These are phyloP conservation scores for Thripadectes ignobilis DNA, from an alignment of 2,797 vertebrate species.

Conservation along the genomic window DNA sequence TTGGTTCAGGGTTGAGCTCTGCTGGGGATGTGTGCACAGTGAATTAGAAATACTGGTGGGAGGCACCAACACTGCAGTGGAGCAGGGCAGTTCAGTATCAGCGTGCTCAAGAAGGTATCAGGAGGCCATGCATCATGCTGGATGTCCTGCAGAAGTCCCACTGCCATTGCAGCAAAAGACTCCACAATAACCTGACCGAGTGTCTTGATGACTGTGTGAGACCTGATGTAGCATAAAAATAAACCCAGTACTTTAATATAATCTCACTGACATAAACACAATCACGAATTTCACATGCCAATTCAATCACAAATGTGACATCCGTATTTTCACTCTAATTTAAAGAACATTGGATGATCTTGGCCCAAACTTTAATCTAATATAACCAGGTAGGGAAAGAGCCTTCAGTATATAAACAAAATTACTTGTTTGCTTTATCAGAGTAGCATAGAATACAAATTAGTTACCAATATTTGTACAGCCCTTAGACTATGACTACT, in stretches of 20 bases:
- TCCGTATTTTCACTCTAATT: slow-evolving; percentile 12
- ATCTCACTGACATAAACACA: not conserved
- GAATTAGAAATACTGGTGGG: not conserved
- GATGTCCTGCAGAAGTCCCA: not conserved
- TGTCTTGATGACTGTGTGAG: not conserved
- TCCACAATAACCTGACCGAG: not conserved
- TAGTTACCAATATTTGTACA: not conserved
- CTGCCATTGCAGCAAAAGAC: not conserved
- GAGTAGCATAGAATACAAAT: slow-evolving; percentile 20
- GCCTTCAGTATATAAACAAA: not conserved
- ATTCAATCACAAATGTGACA: not conserved
- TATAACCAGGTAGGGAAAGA: not conserved
- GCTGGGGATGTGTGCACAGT: not conserved
- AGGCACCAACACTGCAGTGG: not conserved
- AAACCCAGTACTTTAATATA: not conserved
- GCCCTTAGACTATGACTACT: not conserved
- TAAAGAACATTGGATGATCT: slow-evolving; percentile 1
- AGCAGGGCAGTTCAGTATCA: accelerated
- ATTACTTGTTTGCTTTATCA: slow-evolving; percentile 37
- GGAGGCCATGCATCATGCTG: not conserved
- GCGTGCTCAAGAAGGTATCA: not conserved
- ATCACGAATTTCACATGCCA: not conserved
- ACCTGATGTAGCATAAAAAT: not conserved
- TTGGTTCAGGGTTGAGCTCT: not conserved
- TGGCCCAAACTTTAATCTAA: not conserved